Percentiles rank a stretch among this genome's conserved stretches.
phyloP scores from a whole-genome alignment of 2,888 invertebrate species.

The Nyleta sp. region DNA sequence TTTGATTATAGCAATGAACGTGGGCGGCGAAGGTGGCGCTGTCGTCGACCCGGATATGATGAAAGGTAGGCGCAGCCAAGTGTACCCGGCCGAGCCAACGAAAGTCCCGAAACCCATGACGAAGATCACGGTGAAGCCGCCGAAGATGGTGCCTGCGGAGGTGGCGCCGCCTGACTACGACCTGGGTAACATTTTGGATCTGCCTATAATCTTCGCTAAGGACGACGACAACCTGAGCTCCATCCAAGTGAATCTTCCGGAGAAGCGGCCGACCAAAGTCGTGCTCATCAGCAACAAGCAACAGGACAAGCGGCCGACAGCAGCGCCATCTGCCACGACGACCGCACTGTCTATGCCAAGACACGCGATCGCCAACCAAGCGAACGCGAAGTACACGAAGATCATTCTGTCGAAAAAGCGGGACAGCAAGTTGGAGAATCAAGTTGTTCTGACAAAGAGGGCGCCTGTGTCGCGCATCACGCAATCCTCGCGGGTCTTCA shows the following conservation, averaged over 20 bases:
- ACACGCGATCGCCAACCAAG: conserved; percentile 66
- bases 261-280: conserved; percentile 73
- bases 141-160: conserved; percentile 58
- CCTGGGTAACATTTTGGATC: conserved; percentile 85
- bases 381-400: conserved; percentile 83
- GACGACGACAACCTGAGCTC: conserved; percentile 83
- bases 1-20: conserved; percentile 44
- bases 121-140: conserved; percentile 75
- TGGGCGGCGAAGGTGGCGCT: conserved; percentile 23
- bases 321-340: conserved; percentile 65
- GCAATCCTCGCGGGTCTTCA: conserved; percentile 51
- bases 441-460: conserved; percentile 74
- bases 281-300: conserved; percentile 79
- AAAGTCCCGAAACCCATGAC: conserved; percentile 69
- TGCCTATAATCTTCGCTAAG: conserved; percentile 87
- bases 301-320: conserved; percentile 70
- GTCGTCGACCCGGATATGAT: conserved; percentile 43
- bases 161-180: conserved; percentile 72
- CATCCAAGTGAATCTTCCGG: conserved; percentile 69
- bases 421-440: conserved; percentile 67
- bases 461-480: conserved; percentile 62
- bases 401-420: conserved; percentile 83
- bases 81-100: conserved; percentile 65
- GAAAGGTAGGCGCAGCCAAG: conserved; percentile 49
- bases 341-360: conserved; percentile 64